Evolutionary conservation across 1,140 invertebrate genomes (phyloP).

Genomic region (Metopolophium dirhodum): DNA sequence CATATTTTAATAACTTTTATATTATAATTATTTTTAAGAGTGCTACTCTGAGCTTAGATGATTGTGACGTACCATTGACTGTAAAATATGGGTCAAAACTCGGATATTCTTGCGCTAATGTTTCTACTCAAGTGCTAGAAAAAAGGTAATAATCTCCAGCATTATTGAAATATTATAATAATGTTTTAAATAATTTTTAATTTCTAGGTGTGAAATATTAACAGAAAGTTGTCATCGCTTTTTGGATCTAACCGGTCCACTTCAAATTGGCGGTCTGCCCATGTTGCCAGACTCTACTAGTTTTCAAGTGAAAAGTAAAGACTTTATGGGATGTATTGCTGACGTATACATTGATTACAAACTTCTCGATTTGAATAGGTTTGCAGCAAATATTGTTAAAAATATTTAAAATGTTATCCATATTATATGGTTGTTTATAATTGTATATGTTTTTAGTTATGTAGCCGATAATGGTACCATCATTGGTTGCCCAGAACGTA

Average conservation of each 20-base stretch:
- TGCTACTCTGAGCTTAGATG: conserved; percentile 84
- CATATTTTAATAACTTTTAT: not conserved
- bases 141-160: conserved; percentile 57
- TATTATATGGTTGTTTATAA: conserved; percentile 6
- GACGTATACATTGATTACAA: conserved; percentile 88
- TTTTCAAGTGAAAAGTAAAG: conserved; percentile 82
- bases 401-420: not conserved
- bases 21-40: conserved; percentile 68
- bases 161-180: not conserved
- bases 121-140: conserved; percentile 75
- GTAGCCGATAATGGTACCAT: conserved; percentile 90
- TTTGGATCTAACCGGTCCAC: conserved; percentile 91
- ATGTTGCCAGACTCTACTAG: conserved; percentile 73
- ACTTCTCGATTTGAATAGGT: conserved; percentile 87
- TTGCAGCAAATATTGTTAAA: conserved; percentile 58
- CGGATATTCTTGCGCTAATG: conserved; percentile 82
- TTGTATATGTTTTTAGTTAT: conserved; percentile 66
- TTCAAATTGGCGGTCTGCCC: conserved; percentile 93
- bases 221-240: conserved; percentile 95
- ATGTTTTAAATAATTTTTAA: not conserved
- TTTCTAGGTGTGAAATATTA: conserved; percentile 75
- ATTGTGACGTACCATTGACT: conserved; percentile 87
- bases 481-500: conserved; percentile 86
- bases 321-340: conserved; percentile 90
- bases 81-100: conserved; percentile 77